Evolutionary conservation across 2,888 invertebrate genomes (phyloP).

Genomic region (Hypselothyrea guttata): DNA sequence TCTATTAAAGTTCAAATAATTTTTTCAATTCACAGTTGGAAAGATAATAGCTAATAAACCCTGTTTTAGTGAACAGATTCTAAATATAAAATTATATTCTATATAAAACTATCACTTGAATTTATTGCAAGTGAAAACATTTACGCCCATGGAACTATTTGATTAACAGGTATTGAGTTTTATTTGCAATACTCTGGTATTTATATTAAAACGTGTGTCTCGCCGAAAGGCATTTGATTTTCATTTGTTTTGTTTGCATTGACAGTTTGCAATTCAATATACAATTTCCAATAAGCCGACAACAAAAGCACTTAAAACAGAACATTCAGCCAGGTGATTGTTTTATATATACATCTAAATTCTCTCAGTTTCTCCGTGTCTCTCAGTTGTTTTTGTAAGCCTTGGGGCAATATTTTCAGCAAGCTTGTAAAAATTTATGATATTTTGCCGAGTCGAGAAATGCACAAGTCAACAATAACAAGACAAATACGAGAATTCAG

Average conservation of each 20-base stretch:
- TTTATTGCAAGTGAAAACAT: too few species aligned
- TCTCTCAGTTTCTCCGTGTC: background rate
- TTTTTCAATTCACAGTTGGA: too few species aligned
- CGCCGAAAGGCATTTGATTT: slow-evolving; percentile 16
- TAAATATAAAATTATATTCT: too few species aligned
- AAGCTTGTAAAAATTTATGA: slow-evolving; percentile 36
- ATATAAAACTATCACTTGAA: too few species aligned
- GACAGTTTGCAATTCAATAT: slow-evolving; percentile 48
- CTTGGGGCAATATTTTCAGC: slow-evolving; percentile 21
- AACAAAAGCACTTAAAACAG: slow-evolving; percentile 50
- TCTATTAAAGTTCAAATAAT: too few species aligned
- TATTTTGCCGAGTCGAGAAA: slow-evolving; percentile 26
- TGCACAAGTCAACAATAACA: slow-evolving; percentile 23
- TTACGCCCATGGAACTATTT: too few species aligned
- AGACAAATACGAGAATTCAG: slow-evolving; percentile 12
- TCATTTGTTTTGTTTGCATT: slow-evolving; percentile 8
- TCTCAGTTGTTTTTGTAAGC: background rate
- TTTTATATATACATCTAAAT: slow-evolving; percentile 6
- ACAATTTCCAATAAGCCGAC: slow-evolving; percentile 66
- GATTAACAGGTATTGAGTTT: too few species aligned
- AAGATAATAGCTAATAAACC: too few species aligned
- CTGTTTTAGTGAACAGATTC: too few species aligned
- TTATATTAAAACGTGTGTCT: background rate
- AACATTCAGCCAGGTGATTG: slow-evolving; percentile 34
- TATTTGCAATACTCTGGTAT: background rate